A percentile compares a stretch with the other conserved stretches of the same genome.
These are phyloP conservation scores for Oryzias sinensis DNA, from an alignment of 2,797 vertebrate genomes.

Conservation along the genomic window DNA sequence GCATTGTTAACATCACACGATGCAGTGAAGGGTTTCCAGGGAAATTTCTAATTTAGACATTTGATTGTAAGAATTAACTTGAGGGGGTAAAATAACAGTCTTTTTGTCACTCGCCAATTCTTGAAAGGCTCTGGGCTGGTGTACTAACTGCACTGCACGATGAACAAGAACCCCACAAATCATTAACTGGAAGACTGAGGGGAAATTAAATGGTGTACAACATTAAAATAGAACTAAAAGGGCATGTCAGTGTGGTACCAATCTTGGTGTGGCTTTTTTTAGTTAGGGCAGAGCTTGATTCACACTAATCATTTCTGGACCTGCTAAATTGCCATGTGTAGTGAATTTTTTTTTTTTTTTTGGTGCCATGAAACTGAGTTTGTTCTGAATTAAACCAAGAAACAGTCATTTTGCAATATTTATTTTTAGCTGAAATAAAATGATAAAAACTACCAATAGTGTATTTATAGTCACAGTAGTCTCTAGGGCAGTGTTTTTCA, in stretches of 20 bases:
- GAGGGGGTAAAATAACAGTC: background rate
- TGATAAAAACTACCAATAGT: too few species aligned
- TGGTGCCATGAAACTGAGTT: background rate
- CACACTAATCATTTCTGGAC: background rate
- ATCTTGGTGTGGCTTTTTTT: background rate
- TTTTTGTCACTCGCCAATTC: background rate
- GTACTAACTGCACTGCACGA: background rate
- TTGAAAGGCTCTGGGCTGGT: background rate
- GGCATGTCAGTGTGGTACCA: background rate
- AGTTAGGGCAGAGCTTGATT: background rate
- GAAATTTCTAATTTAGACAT: background rate
- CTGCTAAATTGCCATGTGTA: background rate
- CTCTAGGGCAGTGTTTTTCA: too few species aligned
- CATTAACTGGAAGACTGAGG: background rate
- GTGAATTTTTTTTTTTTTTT: background rate
- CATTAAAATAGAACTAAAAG: background rate
- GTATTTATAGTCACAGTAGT: too few species aligned
- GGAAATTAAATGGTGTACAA: background rate
- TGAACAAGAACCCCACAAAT: background rate
- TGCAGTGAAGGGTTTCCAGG: too few species aligned
- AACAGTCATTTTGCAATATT: background rate
- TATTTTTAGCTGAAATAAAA: background rate
- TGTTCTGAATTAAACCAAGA: background rate
- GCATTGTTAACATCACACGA: too few species aligned
- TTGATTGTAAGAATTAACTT: background rate